Evolutionary conservation across 37 sponge, comb jelly and placozoan species (phyloP).

Genomic region (Agelas oroides): DNA sequence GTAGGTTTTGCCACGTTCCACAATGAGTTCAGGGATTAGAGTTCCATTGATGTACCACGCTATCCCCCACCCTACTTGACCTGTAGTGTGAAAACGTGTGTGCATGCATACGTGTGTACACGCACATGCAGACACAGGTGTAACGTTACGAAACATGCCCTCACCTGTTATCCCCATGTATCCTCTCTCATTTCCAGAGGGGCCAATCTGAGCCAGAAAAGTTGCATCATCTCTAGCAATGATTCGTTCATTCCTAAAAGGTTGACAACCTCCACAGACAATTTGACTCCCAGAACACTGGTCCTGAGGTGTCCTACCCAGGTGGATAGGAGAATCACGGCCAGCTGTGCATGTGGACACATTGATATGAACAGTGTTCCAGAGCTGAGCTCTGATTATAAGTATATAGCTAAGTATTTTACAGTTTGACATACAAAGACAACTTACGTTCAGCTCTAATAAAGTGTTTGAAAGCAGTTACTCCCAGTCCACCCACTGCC

Average conservation of each 20-base stretch:
- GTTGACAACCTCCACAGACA: not conserved
- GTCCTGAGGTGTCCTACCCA: conserved; percentile 24
- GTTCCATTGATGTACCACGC: conserved; percentile 77
- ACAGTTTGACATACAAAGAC: too few relatives aligned
- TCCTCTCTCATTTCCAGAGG: conserved; percentile 59
- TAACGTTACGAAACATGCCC: too few relatives aligned
- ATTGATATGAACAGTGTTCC: too few relatives aligned
- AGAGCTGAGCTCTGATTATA: too few relatives aligned
- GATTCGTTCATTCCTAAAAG: not conserved
- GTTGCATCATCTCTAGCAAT: not conserved
- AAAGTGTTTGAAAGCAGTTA: conserved; percentile 60
- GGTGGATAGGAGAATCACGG: conserved; percentile 30
- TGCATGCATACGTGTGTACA: too few relatives aligned
- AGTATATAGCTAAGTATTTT: too few relatives aligned
- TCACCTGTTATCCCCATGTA: conserved; percentile 75
- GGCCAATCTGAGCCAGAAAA: conserved; percentile 59
- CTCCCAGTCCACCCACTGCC: conserved; percentile 65
- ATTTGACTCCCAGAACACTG: not conserved
- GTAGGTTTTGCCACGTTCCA: conserved; percentile 69
- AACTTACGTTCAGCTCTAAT: conserved; percentile 52
- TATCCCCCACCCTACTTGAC: conserved; percentile 72
- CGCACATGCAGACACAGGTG: too few relatives aligned
- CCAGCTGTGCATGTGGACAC: too few relatives aligned
- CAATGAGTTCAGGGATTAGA: conserved; percentile 67
- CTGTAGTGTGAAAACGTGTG: conserved; percentile 5